Conservation (phyloP, 2,113 vertebrate genomes). For the Bubo blakistoni region DNA sequence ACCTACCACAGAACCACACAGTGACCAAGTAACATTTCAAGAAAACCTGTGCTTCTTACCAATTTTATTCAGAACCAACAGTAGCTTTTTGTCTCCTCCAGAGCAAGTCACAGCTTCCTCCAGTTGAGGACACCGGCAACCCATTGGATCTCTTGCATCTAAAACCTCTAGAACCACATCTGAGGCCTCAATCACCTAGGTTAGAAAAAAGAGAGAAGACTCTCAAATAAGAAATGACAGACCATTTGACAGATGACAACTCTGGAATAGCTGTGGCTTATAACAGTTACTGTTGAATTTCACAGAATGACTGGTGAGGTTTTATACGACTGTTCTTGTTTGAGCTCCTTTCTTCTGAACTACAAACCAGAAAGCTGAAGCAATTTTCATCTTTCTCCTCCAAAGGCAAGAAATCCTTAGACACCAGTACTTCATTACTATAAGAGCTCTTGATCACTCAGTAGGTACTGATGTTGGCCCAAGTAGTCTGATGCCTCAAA, state of each 20-base stretch:
- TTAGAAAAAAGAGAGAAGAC: not conserved
- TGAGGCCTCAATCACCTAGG: conserved; percentile 87
- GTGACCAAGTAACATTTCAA: not conserved
- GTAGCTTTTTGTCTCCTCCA: conserved; percentile 81
- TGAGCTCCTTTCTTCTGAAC: not conserved
- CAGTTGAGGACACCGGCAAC: conserved; percentile 88
- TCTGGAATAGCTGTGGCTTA: not conserved
- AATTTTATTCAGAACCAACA: conserved; percentile 91
- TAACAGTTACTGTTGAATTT: not conserved
- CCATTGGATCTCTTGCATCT: conserved; percentile 95
- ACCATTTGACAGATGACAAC: not conserved
- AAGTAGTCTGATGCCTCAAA: not conserved
- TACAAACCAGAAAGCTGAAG: not conserved
- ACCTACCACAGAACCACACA: not conserved
- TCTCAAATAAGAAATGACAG: not conserved
- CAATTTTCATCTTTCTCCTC: not conserved
- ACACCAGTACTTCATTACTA: not conserved
- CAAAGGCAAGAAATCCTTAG: not conserved
- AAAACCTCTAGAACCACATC: conserved; percentile 90
- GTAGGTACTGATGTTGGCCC: not conserved
- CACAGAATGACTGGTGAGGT: not conserved
- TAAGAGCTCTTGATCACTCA: not conserved
- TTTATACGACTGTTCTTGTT: not conserved
- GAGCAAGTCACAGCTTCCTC: conserved; percentile 81
- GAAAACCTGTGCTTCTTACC: conserved; percentile 72